Evolutionary conservation across 2,888 invertebrate species (phyloP), one percentile per base, ranked within the genome.

Genomic region (Eucera pruinosa): DNA sequence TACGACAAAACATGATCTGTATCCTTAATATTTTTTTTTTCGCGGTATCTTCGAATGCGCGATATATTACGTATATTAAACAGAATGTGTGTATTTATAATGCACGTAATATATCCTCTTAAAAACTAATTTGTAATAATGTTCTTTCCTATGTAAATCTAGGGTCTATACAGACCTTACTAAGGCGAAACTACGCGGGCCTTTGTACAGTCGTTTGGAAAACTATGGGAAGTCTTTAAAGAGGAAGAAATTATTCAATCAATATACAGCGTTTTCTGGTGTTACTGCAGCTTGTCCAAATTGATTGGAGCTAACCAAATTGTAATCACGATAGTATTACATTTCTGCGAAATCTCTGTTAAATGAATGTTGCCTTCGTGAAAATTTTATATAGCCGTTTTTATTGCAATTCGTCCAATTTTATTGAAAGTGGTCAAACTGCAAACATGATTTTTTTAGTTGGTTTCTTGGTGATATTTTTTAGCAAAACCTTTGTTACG

Each of bases 161-260:
- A 90, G 85, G 88, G 88, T 86, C 90, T 89, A 87, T 83, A 86
- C 85, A 87, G 87, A 89, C 89, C 87, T 90, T 88, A 83, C 88
- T 89, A 91, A 91, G 91, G 90, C 90, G 90, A 87, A 88, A 89
- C 89, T 90, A 91, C 87, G 83, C 88, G 87, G 89, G 88, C 87
- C 85, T 89, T 90, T 91, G 91, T 92, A 91, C 91, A 91, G 86
- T 90, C 87, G 87, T 84, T 87, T 88, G 89, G 87, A 90, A 89
- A 88, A 87, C 87, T 89, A 86, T 86, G 86, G 88, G 86, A 89
- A 90, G 89, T 88, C 86, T 90, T 88, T 83, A 85, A 87, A 85
- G 85, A 84, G 86, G 87, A 88, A 7, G 88, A 88, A 88, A 85
- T 72, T 80, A 74, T 78, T 80, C 65, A 58, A 58, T 76, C 65